A percentile compares a stretch with the other conserved stretches of the same genome.
These are phyloP conservation scores for Dryas iulia DNA, from an alignment of 1,140 invertebrate genomes.

Conservation along the genomic window DNA sequence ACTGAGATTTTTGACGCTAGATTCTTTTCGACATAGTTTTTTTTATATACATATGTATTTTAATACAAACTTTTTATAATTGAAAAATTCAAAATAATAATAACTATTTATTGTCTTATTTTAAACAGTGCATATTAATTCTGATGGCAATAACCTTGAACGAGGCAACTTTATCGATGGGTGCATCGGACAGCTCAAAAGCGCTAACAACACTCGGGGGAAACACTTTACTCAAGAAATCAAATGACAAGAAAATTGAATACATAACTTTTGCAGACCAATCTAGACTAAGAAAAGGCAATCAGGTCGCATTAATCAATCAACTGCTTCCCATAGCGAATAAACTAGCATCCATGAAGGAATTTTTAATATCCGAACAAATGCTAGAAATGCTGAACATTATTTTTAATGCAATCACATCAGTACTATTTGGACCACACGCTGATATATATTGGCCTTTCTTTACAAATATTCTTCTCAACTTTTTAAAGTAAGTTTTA, in stretches of 20 bases:
- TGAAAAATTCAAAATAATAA: no score
- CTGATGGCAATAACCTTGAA: neutral
- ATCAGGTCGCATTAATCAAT: neutral
- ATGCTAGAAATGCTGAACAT: neutral
- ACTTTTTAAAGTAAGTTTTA: conserved; percentile 14
- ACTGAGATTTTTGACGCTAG: no score
- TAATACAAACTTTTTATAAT: no score
- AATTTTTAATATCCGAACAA: neutral
- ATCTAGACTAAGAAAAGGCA: neutral
- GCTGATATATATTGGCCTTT: conserved; percentile 13
- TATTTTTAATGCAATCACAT: conserved; percentile 4
- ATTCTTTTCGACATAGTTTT: no score
- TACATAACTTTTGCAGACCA: neutral
- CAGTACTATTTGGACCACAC: conserved; percentile 20
- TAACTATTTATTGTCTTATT: neutral
- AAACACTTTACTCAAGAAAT: neutral
- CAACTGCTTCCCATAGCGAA: neutral
- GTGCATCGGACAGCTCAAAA: neutral
- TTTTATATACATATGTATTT: no score
- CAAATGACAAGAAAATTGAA: neutral
- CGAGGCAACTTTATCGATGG: neutral
- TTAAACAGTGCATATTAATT: neutral
- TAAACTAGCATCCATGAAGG: neutral
- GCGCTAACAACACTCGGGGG: neutral
- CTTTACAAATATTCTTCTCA: conserved; percentile 5